A percentile compares a stretch with the other conserved stretches of the same genome.
Conservation (phyloP, 2,888 invertebrate genomes). For the Beris morrisii region DNA sequence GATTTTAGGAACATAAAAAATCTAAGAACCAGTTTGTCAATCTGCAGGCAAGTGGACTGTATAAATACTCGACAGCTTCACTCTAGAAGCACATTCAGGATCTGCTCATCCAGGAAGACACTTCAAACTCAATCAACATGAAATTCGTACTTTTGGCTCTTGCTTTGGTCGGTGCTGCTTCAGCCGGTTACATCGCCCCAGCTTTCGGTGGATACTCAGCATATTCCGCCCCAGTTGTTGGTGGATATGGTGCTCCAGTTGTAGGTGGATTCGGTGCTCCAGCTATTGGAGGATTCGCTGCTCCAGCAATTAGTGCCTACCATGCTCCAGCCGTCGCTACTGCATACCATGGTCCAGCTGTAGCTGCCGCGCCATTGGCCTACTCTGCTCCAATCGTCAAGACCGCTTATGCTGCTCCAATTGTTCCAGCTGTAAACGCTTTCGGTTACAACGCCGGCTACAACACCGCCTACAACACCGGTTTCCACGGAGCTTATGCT, state of each 20-base stretch:
- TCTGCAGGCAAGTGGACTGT: too few relatives aligned
- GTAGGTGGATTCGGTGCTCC: not conserved
- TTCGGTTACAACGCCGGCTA: too few relatives aligned
- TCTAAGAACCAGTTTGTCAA: too few relatives aligned
- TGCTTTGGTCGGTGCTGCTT: constrained; percentile 26
- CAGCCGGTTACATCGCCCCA: constrained; percentile 10
- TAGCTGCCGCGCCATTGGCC: too few relatives aligned
- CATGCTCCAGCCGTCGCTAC: constrained; percentile 2
- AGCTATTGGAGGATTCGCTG: not conserved
- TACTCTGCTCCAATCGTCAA: too few relatives aligned
- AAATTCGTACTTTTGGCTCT: constrained; percentile 19
- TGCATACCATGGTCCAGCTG: constrained; percentile 2
- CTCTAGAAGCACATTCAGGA: too few relatives aligned
- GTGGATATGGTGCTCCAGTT: not conserved
- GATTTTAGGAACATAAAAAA: too few relatives aligned
- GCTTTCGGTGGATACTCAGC: not conserved
- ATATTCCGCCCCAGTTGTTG: constrained; percentile 12
- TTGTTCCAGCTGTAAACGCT: too few relatives aligned
- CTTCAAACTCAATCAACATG: not conserved
- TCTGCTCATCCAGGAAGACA: too few relatives aligned
- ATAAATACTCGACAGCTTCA: too few relatives aligned
- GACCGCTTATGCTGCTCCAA: too few relatives aligned
- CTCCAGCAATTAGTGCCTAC: not conserved
- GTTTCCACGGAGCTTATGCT: constrained; percentile 1
- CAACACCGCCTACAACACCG: too few relatives aligned